phyloP scores from a whole-genome alignment of 2,888 invertebrate genomes.

The Epinotia ramella region DNA sequence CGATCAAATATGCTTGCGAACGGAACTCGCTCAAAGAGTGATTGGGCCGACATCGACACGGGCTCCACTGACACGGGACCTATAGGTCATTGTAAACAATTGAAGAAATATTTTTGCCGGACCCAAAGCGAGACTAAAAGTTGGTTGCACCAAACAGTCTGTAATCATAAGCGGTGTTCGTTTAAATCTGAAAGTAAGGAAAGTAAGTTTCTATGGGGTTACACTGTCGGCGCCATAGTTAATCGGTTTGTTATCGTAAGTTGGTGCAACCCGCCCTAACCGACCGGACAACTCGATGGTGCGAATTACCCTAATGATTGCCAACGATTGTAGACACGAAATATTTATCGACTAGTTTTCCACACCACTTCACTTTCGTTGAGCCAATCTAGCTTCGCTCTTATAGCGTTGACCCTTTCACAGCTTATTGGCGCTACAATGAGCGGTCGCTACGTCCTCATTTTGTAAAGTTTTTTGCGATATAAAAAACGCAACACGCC shows the following conservation, averaged over 20 bases:
- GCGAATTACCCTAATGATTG: slow-evolving; percentile 21
- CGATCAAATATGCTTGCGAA: slow-evolving; percentile 42
- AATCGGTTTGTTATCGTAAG: too few species aligned
- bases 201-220: too few species aligned
- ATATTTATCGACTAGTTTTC: slow-evolving; percentile 31
- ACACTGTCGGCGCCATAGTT: too few species aligned
- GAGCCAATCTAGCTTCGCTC: slow-evolving; percentile 19
- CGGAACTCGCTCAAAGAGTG: slow-evolving; percentile 39
- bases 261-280: too few species aligned
- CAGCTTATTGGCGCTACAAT: slow-evolving; percentile 31
- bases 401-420: slow-evolving; percentile 22
- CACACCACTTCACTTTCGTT: not conserved
- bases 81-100: slow-evolving; percentile 42
- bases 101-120: slow-evolving; percentile 34
- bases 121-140: slow-evolving; percentile 3
- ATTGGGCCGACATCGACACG: slow-evolving; percentile 28
- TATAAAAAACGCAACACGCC: slow-evolving; percentile 40
- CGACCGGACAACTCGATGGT: slow-evolving; percentile 12
- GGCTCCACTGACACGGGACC: slow-evolving; percentile 2
- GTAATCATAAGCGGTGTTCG: too few species aligned
- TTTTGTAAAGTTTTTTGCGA: slow-evolving; percentile 40
- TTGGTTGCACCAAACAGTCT: too few species aligned
- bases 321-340: slow-evolving; percentile 24
- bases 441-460: slow-evolving; percentile 36
- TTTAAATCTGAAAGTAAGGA: too few species aligned